Evolutionary conservation across 2,113 vertebrate genomes (phyloP).

Genomic region (Ifrita kowaldi): DNA sequence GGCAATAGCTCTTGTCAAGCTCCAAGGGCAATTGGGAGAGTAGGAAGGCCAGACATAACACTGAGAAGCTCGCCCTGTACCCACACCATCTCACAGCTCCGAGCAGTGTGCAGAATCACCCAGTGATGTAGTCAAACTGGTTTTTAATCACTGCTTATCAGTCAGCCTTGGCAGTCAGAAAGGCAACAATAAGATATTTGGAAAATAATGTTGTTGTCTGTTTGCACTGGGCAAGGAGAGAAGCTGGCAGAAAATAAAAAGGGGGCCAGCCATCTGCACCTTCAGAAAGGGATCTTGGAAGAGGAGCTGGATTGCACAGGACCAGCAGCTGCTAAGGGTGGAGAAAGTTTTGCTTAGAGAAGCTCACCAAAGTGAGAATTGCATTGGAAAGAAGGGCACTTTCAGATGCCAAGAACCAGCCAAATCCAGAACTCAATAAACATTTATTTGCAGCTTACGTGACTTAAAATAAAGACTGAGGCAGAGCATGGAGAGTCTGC

Average conservation of each 20-base stretch:
- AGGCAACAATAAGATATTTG: neutral
- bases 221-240: neutral
- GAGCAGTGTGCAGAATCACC: neutral
- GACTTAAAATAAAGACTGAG: neutral
- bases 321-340: neutral
- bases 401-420: neutral
- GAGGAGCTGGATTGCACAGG: neutral
- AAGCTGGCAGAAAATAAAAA: neutral
- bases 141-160: neutral
- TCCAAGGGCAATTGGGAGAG: neutral
- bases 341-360: neutral
- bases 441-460: neutral
- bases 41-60: neutral
- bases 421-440: neutral
- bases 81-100: neutral
- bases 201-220: neutral
- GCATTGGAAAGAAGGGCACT: neutral
- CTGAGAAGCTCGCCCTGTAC: neutral
- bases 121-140: neutral
- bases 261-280: rapidly evolving
- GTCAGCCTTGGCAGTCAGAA: neutral
- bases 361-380: neutral
- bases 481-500: neutral
- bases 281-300: neutral
- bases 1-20: neutral